Evolutionary conservation across 1,140 invertebrate species (phyloP).

Genomic region (Drosophila azteca): DNA sequence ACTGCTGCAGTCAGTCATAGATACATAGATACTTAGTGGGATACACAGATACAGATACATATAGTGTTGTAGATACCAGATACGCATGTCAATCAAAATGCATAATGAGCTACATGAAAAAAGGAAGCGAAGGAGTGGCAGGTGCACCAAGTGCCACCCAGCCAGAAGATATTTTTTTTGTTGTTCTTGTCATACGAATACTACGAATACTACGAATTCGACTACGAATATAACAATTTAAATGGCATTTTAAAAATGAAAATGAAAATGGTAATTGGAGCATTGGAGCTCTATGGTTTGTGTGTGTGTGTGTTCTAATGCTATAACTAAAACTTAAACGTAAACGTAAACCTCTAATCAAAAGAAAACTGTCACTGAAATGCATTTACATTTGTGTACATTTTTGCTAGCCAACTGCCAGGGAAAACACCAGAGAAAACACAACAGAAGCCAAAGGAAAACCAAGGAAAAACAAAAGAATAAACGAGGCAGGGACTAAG

Average conservation of each 20-base stretch:
- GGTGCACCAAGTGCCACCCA: too few relatives aligned
- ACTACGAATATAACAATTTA: too few relatives aligned
- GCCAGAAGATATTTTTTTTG: not conserved
- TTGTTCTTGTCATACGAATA: too few relatives aligned
- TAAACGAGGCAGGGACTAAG: too few relatives aligned
- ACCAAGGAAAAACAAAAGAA: too few relatives aligned
- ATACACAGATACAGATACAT: constrained; percentile 19
- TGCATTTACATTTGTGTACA: constrained; percentile 35
- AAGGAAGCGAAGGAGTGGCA: not conserved
- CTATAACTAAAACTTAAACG: constrained; percentile 16
- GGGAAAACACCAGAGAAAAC: not conserved
- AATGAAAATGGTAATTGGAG: not conserved
- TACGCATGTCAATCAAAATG: constrained; percentile 75
- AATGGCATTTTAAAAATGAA: not conserved
- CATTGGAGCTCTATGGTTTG: constrained; percentile 25
- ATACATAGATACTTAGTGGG: too few relatives aligned
- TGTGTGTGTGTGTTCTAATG: constrained; percentile 19
- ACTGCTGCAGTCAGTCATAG: constrained; percentile 16
- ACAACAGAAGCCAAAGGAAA: too few relatives aligned
- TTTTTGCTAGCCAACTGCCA: constrained; percentile 41
- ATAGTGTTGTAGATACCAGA: constrained; percentile 55
- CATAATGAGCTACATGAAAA: constrained; percentile 60
- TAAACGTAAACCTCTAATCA: constrained; percentile 16
- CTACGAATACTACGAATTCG: too few relatives aligned
- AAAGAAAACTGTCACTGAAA: constrained; percentile 19